Percentiles rank a stretch among this genome's conserved stretches.
These are phyloP conservation scores for Pantala flavescens DNA, from an alignment of 1,140 invertebrate species.

Conservation along the genomic window DNA sequence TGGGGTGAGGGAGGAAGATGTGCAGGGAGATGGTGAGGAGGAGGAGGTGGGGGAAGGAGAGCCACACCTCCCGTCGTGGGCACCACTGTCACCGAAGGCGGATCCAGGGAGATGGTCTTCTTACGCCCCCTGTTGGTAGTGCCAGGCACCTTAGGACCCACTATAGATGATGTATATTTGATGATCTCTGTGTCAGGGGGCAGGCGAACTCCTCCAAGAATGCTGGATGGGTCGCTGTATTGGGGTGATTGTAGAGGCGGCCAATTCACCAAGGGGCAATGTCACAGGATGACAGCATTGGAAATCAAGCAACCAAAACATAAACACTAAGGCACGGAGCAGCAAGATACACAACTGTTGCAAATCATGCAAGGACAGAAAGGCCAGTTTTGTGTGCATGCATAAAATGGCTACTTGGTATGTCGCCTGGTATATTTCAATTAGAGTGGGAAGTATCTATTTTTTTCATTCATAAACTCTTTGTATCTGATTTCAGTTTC, in stretches of 20 bases:
- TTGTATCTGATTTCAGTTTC: too few relatives aligned
- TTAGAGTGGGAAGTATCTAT: too few relatives aligned
- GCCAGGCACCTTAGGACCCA: constrained; percentile 68
- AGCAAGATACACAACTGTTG: not conserved
- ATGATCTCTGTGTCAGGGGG: constrained; percentile 84
- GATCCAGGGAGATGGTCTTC: constrained; percentile 75
- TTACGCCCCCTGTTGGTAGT: constrained; percentile 71
- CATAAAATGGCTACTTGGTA: constrained; percentile 6
- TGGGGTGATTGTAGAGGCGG: constrained; percentile 2
- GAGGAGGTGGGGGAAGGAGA: not conserved
- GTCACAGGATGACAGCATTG: not conserved
- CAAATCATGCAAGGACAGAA: not conserved
- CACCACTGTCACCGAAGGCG: constrained; percentile 59
- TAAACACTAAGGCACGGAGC: not conserved
- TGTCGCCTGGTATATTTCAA: too few relatives aligned
- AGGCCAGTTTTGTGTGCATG: not conserved
- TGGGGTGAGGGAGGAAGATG: not conserved
- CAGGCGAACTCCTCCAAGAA: constrained; percentile 64
- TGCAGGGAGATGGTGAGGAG: not conserved
- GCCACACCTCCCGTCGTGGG: constrained; percentile 26
- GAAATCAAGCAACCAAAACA: constrained; percentile 2
- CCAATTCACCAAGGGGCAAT: constrained; percentile 4
- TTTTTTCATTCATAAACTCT: too few relatives aligned
- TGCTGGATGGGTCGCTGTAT: constrained; percentile 59
- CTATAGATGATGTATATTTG: constrained; percentile 74